phyloP scores from a whole-genome alignment of 2,797 vertebrate genomes.

The Staurois parvus region DNA sequence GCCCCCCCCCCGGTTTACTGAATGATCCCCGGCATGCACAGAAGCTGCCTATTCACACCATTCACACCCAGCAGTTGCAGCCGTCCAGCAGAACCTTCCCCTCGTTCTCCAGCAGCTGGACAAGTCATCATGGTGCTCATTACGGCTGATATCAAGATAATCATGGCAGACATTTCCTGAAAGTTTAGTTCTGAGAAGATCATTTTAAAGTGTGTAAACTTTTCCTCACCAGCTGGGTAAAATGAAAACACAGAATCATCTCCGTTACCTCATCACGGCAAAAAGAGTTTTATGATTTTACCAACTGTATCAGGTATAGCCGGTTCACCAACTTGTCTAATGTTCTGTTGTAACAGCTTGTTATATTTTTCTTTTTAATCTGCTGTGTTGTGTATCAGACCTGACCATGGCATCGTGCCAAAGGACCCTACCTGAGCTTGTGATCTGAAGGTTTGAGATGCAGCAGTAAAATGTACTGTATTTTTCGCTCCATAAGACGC shows the following conservation, averaged over 20 bases:
- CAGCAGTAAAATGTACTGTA: too few species aligned
- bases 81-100: neutral
- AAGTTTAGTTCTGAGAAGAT: slow-evolving; percentile 2
- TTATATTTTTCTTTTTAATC: neutral
- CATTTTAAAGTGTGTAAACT: neutral
- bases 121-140: slow-evolving; percentile 15
- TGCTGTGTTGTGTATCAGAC: neutral
- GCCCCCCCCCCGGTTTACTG: neutral
- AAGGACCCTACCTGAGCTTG: neutral
- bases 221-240: slow-evolving; percentile 5
- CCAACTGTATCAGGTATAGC: neutral
- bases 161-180: slow-evolving; percentile 28
- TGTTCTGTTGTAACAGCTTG: neutral
- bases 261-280: neutral
- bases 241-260: neutral
- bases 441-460: neutral
- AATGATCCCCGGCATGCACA: neutral
- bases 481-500: too few species aligned
- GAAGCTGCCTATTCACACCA: neutral
- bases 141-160: slow-evolving; percentile 21
- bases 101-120: slow-evolving; percentile 4
- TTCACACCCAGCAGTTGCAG: neutral
- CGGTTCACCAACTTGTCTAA: neutral
- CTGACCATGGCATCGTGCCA: neutral
- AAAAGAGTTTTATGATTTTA: neutral